These are phyloP conservation scores for Branchinecta lynchi DNA, from an alignment of 1,140 invertebrate genomes.

Conservation along the genomic window DNA sequence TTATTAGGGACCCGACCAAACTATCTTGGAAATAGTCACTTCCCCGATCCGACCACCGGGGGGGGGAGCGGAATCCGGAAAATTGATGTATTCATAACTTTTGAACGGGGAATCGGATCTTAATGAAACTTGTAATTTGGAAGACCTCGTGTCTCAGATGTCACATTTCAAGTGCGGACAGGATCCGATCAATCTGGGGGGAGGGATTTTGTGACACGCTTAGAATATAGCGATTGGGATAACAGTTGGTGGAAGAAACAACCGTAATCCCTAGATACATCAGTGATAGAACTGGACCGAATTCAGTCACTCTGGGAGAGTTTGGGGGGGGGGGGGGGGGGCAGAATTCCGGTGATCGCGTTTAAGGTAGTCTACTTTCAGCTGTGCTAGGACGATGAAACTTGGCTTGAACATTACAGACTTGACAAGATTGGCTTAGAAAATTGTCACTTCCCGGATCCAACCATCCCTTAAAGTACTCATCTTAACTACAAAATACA, in stretches of 20 bases:
- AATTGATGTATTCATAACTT: background rate
- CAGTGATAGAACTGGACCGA: background rate
- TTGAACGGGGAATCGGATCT: background rate
- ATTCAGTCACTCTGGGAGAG: background rate
- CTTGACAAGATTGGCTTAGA: no score
- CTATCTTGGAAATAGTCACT: background rate
- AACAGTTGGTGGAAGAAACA: no score
- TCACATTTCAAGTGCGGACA: background rate
- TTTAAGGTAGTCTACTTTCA: no score
- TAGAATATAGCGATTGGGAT: no score
- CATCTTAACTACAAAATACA: no score
- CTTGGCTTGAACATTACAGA: no score
- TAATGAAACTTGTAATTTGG: slow-evolving; percentile 2
- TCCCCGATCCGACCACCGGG: background rate
- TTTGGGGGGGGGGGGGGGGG: background rate
- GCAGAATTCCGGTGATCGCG: no score
- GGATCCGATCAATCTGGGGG: background rate
- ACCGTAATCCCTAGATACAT: slow-evolving; percentile 4
- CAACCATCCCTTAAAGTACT: no score
- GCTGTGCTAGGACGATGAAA: slow-evolving; percentile 5
- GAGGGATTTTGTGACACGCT: background rate
- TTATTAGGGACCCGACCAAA: background rate
- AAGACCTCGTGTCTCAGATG: background rate
- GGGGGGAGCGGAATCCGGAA: background rate
- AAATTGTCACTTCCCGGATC: no score